These are phyloP conservation scores for Rutilus rutilus DNA, from an alignment of 2,113 vertebrate species.

Conservation along the genomic window DNA sequence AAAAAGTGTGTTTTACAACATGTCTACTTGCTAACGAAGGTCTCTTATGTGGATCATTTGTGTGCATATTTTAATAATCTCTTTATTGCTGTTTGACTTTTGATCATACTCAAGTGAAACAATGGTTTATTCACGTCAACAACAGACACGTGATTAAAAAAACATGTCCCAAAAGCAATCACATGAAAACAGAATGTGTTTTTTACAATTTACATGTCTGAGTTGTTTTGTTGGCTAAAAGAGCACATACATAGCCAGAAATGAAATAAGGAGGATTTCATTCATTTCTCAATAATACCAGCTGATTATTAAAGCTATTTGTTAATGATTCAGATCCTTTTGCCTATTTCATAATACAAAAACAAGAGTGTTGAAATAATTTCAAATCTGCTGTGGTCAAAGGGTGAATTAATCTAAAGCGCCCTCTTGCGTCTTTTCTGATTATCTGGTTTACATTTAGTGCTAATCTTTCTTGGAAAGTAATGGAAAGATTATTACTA, in stretches of 20 bases:
- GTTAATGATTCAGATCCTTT: background rate
- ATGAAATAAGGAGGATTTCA: conserved; percentile 1
- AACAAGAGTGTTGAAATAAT: background rate
- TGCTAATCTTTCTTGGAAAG: background rate
- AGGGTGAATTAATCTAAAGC: background rate
- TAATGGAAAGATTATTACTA: too few relatives aligned
- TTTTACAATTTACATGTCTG: background rate
- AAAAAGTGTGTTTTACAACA: background rate
- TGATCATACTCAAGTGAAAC: background rate
- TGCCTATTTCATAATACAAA: conserved; percentile 32
- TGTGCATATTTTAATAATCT: background rate
- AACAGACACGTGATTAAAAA: background rate
- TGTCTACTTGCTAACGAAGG: conserved; percentile 7
- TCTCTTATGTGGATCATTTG: background rate
- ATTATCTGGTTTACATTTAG: background rate
- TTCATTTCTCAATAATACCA: conserved; percentile 38
- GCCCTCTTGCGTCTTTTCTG: conserved; percentile 27
- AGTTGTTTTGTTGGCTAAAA: background rate
- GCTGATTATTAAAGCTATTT: conserved; percentile 19
- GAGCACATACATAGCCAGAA: background rate
- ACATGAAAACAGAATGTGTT: background rate
- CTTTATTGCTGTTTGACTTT: background rate
- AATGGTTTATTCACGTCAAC: background rate
- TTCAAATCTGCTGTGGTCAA: background rate
- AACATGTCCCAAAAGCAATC: background rate